A percentile compares a stretch with the other conserved stretches of the same genome.
These are phyloP conservation scores for Vultur gryphus DNA, from an alignment of 2,797 vertebrate genomes.

Conservation along the genomic window DNA sequence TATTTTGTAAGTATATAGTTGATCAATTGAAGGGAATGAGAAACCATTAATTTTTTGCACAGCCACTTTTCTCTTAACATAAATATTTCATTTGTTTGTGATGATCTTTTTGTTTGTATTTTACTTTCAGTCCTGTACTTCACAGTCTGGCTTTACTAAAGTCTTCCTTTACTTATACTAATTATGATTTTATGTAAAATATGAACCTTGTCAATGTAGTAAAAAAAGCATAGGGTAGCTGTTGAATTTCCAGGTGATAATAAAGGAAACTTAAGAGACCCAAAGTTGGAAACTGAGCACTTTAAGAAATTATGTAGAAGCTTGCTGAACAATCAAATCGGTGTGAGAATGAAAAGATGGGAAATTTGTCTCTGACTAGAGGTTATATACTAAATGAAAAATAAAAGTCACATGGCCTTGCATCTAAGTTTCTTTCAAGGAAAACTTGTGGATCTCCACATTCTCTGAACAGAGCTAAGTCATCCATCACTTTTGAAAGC, in stretches of 20 bases:
- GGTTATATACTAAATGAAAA: not conserved
- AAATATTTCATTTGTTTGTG: not conserved
- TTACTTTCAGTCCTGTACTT: not conserved
- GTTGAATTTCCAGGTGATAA: not conserved
- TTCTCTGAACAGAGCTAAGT: not conserved
- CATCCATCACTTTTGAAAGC: conserved; percentile 3
- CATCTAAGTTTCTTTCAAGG: not conserved
- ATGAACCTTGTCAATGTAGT: not conserved
- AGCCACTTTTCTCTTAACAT: not conserved
- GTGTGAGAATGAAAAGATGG: not conserved
- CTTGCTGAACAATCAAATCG: not conserved
- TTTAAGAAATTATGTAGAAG: not conserved
- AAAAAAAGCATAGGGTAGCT: not conserved
- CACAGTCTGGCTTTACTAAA: not conserved
- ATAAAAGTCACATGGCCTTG: not conserved
- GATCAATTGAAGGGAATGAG: not conserved
- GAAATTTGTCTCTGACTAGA: not conserved
- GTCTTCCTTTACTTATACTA: not conserved
- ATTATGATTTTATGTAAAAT: not conserved
- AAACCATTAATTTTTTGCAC: not conserved
- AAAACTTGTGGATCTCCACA: not conserved
- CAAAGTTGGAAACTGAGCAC: not conserved
- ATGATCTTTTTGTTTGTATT: not conserved
- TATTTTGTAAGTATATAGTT: not conserved
- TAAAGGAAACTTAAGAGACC: not conserved